Evolutionary conservation across 1,140 invertebrate species (phyloP), one percentile per base, ranked within the genome.

Genomic region (Drosophila mojavensis): DNA sequence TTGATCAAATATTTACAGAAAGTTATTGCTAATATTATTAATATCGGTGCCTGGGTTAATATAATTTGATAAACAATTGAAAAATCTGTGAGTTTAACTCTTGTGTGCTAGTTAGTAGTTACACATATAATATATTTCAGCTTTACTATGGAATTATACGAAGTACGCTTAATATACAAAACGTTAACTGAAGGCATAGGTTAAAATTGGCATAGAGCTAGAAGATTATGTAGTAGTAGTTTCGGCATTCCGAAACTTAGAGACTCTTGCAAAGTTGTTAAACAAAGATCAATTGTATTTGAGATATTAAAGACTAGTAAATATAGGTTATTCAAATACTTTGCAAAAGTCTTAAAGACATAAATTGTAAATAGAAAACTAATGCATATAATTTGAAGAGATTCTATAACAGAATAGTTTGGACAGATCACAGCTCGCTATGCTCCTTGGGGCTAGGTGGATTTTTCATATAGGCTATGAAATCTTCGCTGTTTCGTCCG

Each of bases 401-500:
- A 75, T 75, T 75, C 36, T 3, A 62, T 39, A 10, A 47, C 30
- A 45, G 13, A 5, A 1, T 62, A 24, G n/a, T 28, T 54, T n/a
- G 1, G 39, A 30, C 64, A 26, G 53, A 76, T 88, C 84, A 88
- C 84, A 88, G 78, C 33, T 88, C 83, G 45, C 43, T 79, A 55
- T 78, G 83, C 5, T 78, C 84, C 17, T 59, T 72, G 20, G 50
- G 39, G 45, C 24, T 89, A 13, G 84, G 85, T 20, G 95, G 95
- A 91, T 95, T 94, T 55, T 93, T 93, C 94, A 96, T 94, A 78
- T 94, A 96, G 43, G 93, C 92, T 4, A 95, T 92, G 90, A 96
- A 96, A 78, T 96, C 95, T 53, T 92, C 92, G 84, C 96, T 96
- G 92, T 95, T 96, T 81, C 97, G 93, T 5, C 96, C 96, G 3